These are phyloP conservation scores for Scalopus aquaticus DNA, from an alignment of 2,113 vertebrate species.

Conservation along the genomic window DNA sequence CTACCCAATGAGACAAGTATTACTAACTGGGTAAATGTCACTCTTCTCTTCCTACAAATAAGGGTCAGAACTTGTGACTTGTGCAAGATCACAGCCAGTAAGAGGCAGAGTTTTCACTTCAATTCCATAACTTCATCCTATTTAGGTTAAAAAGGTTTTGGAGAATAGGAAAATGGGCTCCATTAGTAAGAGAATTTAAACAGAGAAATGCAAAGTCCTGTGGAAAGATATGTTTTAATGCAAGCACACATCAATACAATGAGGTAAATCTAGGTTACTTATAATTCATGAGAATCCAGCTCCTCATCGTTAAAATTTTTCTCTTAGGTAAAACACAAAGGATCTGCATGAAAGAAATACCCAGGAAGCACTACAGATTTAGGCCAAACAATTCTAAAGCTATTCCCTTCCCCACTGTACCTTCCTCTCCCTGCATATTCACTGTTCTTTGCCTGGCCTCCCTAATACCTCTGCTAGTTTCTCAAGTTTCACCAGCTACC, in stretches of 20 bases:
- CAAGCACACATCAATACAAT: slow-evolving; percentile 2
- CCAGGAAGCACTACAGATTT: neutral
- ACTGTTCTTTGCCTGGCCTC: neutral
- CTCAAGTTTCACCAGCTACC: neutral
- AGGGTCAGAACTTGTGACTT: neutral
- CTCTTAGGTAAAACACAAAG: slow-evolving; percentile 32
- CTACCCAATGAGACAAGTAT: neutral
- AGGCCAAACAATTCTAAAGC: neutral
- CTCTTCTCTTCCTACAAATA: neutral
- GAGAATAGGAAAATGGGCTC: neutral
- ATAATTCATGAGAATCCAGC: slow-evolving; percentile 54
- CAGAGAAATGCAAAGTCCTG: neutral
- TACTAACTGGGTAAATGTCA: neutral
- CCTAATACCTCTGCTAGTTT: neutral
- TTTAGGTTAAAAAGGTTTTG: neutral
- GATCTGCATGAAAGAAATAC: neutral
- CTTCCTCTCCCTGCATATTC: rapidly evolving
- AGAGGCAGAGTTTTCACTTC: neutral
- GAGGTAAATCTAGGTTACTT: slow-evolving; percentile 32
- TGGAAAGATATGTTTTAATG: neutral
- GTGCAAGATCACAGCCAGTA: neutral
- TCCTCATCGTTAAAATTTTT: slow-evolving; percentile 55
- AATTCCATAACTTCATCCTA: neutral
- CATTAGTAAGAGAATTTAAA: slow-evolving; percentile 35
- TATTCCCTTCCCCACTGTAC: rapidly evolving